Base-by-base conservation (phyloP, 1,140 invertebrate species). In the Plodia interpunctella region DNA sequence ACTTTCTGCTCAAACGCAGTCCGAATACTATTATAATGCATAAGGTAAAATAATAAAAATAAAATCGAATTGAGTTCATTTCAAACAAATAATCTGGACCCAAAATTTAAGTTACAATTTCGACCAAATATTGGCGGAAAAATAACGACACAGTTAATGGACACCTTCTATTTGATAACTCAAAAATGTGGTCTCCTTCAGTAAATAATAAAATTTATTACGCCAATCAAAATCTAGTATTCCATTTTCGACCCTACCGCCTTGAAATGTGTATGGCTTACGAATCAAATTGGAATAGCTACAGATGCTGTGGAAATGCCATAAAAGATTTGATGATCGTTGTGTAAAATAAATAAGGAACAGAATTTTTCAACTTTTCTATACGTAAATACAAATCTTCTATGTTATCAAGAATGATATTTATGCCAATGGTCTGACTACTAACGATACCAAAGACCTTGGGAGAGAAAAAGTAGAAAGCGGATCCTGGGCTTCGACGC, bases 171-270 rank as follows among this genome's bases (percentile, higher is more conserved):
- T 44, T 15, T 44, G 38, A 44, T 44, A 44, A 17, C 38, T 17
- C 38, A 44, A 44, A 44, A 44, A 44, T 44, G 38, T 15, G 38
- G 38, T 44, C 38, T 44, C 38, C 38, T 44, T 44, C 38, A 44
- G 38, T 44, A 44, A 44, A 44, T 44, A 44, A 44, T 44, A 44
- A 44, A 44, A 44, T 44, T 44, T 44, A 44, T 44, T 17, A 44
- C n/a, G 15, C 2, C 15, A 13, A 44, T 44, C 38, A 44, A 44
- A 15, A 15, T 15, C n/a, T 44, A 44, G 4, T 44, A 32, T 15
- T 44, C 38, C 13, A 44, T 44, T 44, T 44, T 44, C 13, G 38
- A 44, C 38, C 10, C 38, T 44, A 17, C 9, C 3, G 38, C 38
- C 13, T 44, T 44, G 13, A 44, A 17, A 44, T 44, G 15, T 15